Percentiles rank a stretch among this genome's conserved stretches.
Evolutionary conservation across 2,888 invertebrate genomes (phyloP).

Genomic region (Parochlus steinenii): DNA sequence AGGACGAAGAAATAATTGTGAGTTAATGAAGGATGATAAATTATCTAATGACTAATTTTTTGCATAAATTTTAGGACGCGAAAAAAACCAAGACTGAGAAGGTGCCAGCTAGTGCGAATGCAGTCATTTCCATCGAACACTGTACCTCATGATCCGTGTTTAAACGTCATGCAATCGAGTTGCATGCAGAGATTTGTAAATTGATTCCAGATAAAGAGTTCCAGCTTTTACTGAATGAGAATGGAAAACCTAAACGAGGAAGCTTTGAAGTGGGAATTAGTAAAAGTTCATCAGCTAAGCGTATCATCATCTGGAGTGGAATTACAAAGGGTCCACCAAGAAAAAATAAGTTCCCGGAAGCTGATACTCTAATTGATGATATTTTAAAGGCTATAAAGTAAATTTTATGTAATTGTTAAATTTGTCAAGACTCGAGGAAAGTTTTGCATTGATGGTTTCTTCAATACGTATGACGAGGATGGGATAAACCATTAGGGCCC

Average conservation of each 20-base stretch:
- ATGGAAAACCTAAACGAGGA: constrained; percentile 6
- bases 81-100: too few species aligned
- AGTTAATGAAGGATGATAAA: too few species aligned
- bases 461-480: too few species aligned
- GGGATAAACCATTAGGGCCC: too few species aligned
- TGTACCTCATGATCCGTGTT: constrained; percentile 11
- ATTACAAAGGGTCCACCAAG: constrained; percentile 1
- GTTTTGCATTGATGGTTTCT: too few species aligned
- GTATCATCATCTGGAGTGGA: constrained; percentile 5
- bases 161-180: constrained; percentile 2
- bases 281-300: neutral
- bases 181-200: neutral
- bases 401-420: too few species aligned
- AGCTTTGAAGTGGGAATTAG: constrained; percentile 6
- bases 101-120: too few species aligned
- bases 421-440: too few species aligned
- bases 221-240: neutral
- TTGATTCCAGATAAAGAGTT: constrained; percentile 1
- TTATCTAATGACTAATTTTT: too few species aligned
- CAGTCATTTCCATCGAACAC: constrained; percentile 3
- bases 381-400: constrained; percentile 2
- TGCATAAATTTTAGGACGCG: too few species aligned
- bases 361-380: neutral
- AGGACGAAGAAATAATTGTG: too few species aligned
- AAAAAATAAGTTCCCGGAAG: constrained; percentile 8